A percentile compares a stretch with the other conserved stretches of the same genome.
These are phyloP conservation scores for Sterna hirundo DNA, from an alignment of 2,113 vertebrate species.

Conservation along the genomic window DNA sequence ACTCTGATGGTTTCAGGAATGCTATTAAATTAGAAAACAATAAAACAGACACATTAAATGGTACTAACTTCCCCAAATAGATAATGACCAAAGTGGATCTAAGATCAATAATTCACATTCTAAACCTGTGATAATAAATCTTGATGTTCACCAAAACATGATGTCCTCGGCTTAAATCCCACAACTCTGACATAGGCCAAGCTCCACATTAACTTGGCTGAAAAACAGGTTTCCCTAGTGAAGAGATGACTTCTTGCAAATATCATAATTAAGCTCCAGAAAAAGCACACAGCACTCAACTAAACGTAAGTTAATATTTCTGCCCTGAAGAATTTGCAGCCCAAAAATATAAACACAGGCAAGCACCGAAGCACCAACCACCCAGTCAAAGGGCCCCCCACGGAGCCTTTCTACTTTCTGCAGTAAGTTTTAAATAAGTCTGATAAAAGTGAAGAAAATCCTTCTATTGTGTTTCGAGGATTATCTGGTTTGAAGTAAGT, in stretches of 20 bases:
- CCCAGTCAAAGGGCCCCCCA: background rate
- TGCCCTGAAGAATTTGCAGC: background rate
- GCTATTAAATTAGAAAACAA: background rate
- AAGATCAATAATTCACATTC: background rate
- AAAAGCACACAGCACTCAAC: background rate
- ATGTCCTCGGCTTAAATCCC: background rate
- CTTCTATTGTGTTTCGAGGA: background rate
- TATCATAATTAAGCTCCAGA: background rate
- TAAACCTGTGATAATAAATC: background rate
- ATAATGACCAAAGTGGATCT: background rate
- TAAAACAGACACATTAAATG: background rate
- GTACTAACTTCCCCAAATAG: background rate
- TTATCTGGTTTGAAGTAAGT: background rate
- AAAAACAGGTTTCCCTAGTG: background rate
- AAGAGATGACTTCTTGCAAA: background rate
- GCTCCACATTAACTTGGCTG: background rate
- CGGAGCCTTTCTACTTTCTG: background rate
- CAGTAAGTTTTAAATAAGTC: background rate
- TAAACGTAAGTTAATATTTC: background rate
- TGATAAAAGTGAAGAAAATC: background rate
- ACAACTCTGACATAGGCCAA: background rate
- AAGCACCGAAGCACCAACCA: background rate
- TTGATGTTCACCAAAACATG: background rate
- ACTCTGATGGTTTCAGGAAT: background rate
- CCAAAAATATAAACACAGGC: background rate